Evolutionary conservation across 1,140 invertebrate genomes (phyloP).

Genomic region (Drosophila grimshawi): DNA sequence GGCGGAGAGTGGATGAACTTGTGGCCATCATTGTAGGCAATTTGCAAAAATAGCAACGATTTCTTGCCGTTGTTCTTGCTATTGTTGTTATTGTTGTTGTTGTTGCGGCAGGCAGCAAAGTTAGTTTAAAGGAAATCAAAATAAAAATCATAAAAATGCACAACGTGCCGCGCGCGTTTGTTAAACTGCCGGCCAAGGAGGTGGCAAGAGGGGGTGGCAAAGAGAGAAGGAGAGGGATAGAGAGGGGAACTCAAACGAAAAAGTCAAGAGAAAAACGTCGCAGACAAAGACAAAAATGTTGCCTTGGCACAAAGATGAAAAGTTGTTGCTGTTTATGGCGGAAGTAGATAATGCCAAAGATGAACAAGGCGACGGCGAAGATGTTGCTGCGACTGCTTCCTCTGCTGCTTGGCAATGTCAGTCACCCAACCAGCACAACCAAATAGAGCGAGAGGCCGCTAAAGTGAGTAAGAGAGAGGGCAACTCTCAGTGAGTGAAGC

Average conservation of each 20-base stretch:
- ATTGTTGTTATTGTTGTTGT: conserved; percentile 21
- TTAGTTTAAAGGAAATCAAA: conserved; percentile 83
- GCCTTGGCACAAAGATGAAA: conserved; percentile 79
- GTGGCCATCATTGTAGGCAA: conserved; percentile 81
- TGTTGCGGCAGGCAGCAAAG: conserved; percentile 52
- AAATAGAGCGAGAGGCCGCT: not conserved
- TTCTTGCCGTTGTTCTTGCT: conserved; percentile 25
- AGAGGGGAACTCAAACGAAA: conserved; percentile 5
- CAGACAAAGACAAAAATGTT: conserved; percentile 59
- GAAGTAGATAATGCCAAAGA: conserved; percentile 82
- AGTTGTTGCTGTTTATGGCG: conserved; percentile 82
- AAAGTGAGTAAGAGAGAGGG: conserved; percentile 5
- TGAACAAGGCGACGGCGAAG: conserved; percentile 69
- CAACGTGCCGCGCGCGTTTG: conserved; percentile 66
- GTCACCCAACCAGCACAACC: conserved; percentile 22
- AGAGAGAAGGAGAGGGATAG: conserved; percentile 1
- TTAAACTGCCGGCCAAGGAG: conserved; percentile 35
- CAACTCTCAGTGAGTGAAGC: conserved; percentile 21
- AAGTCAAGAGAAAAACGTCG: conserved; percentile 21
- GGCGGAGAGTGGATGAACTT: conserved; percentile 60
- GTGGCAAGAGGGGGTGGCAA: not conserved
- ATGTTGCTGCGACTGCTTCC: not conserved
- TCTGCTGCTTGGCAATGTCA: conserved; percentile 35
- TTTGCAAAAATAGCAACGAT: conserved; percentile 82
- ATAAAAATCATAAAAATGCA: conserved; percentile 83